Base-by-base conservation (phyloP, 2,888 invertebrate species). In the Mantis religiosa region DNA sequence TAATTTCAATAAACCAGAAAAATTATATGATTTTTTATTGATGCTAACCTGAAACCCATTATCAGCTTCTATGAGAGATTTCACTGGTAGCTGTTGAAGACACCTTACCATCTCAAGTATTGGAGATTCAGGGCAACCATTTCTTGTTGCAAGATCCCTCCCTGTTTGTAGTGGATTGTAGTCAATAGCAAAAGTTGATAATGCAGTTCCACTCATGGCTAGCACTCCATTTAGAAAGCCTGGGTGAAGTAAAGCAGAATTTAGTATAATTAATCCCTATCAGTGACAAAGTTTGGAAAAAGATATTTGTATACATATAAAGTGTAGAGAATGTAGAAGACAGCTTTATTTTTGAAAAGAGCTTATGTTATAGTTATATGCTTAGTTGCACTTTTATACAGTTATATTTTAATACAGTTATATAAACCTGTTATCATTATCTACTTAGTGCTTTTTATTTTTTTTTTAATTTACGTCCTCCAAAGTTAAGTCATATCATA, bases 201-300 rank as follows among this genome's bases (percentile, higher is more conserved):
- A 92, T 0, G 96, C 95, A 0, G 96, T 95, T 0, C 97, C 97
- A 2, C 97, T 97, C 94, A 97, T 95, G 0, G 97, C 96, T 14
- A 96, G 95, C 27, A 97, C 95, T 1, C 96, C 97, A 34, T 93
- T 93, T 41, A 94, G 92, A 71, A 92, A 91, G 89, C 93, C 94
- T 94, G 28, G n/a, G 30, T 25, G 2, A 6, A 34, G 14, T n/a
- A 85, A 71, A 71, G 3, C 2, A 71, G 20, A 71, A 2, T 20
- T 20, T 71, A 71, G 20, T 25, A 71, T 71, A 71, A 4, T 54
- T 20, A 54, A 54, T 34, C 7, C 7, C 7, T 34, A 34, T 7
- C 34, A 7, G 41, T 41, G 12, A 41, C 12, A 41, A 41, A 9
- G 12, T 6, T n/a, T 41, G 41, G 12, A 41, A 41, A 12, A 41